Base-by-base conservation (phyloP, 2,888 invertebrate species). In the Smittia sp. region DNA sequence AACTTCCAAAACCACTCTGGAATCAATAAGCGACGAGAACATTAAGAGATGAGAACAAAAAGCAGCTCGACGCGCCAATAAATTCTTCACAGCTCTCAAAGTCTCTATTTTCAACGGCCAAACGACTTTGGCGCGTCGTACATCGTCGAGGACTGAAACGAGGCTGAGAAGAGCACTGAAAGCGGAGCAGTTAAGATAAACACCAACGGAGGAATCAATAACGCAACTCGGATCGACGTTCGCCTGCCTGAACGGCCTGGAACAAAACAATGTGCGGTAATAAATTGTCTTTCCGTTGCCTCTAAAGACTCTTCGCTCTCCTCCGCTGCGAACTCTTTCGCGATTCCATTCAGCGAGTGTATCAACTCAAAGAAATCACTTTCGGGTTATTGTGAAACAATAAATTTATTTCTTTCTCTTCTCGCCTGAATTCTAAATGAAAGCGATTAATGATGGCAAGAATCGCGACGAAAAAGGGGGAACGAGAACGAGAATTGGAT, bases 371-470 rank as follows among this genome's bases (percentile, higher is more conserved):
- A 63, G 25, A 63, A 63, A 63, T 27, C 63, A 63, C 63, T 27
- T 63, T 63, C 27, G n/a, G 58, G 58, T 22, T 58, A 58, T 63
- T 63, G 63, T 25, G 63, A 63, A 63, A 63, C 63, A 63, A 63
- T 63, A 63, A 63, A 27, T 63, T 13, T 58, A 22, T 58, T 13
- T 58, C 3, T 58, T 63, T 63, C 15, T 9, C 27, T 27, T 24
- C 63, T 11, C 63, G 32, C 22, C 18, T 27, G 32, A 24, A 27
- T 63, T 27, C 22, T 27, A 63, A 63, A 27, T 9, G n/a, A 27
- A 63, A 63, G 15, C 63, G 63, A 63, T 63, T 63, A 63, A 63
- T 63, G 63, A 63, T 63, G 63, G 63, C 20, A 11, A 58, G 4
- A 20, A 58, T 18, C 18, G 58, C 1, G 3, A 58, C 15, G 18